phyloP scores from a whole-genome alignment of 2,888 invertebrate genomes.

The Stenodera caucasica region DNA sequence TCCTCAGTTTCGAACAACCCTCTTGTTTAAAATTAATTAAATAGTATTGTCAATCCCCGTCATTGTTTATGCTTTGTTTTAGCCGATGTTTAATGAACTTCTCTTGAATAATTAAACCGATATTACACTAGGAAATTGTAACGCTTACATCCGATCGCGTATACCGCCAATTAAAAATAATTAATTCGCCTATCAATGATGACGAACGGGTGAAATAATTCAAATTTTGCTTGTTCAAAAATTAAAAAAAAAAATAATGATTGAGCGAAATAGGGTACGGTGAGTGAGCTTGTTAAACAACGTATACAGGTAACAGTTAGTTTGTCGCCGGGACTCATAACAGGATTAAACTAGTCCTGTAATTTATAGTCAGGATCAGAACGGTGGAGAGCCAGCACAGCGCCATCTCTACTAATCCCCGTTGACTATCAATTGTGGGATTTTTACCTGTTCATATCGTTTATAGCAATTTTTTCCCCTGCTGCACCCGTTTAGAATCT shows the following conservation, averaged over 20 bases:
- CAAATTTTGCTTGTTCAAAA: too few species aligned
- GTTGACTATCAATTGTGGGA: constrained; percentile 57
- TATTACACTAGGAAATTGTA: constrained; percentile 30
- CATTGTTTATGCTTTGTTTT: constrained; percentile 40
- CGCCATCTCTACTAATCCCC: constrained; percentile 52
- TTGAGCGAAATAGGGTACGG: constrained; percentile 5
- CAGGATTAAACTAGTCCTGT: constrained; percentile 54
- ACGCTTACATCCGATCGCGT: constrained; percentile 7
- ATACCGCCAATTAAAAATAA: constrained; percentile 7
- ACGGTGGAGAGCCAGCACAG: constrained; percentile 34
- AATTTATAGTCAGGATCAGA: constrained; percentile 51
- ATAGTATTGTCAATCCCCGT: constrained; percentile 44
- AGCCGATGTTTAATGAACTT: constrained; percentile 37
- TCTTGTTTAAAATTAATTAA: constrained; percentile 51
- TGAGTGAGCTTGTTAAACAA: constrained; percentile 40
- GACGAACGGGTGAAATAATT: too few species aligned
- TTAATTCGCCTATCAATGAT: constrained; percentile 11
- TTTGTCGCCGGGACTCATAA: constrained; percentile 48
- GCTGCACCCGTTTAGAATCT: constrained; percentile 40
- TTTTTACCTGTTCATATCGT: constrained; percentile 52
- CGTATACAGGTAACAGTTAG: constrained; percentile 45
- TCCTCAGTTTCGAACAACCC: constrained; percentile 33
- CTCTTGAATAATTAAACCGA: constrained; percentile 30
- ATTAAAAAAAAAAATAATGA: background rate
- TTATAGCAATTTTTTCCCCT: constrained; percentile 38